Evolutionary conservation across 1,140 invertebrate species (phyloP).

Genomic region (Latrodectus geometricus): DNA sequence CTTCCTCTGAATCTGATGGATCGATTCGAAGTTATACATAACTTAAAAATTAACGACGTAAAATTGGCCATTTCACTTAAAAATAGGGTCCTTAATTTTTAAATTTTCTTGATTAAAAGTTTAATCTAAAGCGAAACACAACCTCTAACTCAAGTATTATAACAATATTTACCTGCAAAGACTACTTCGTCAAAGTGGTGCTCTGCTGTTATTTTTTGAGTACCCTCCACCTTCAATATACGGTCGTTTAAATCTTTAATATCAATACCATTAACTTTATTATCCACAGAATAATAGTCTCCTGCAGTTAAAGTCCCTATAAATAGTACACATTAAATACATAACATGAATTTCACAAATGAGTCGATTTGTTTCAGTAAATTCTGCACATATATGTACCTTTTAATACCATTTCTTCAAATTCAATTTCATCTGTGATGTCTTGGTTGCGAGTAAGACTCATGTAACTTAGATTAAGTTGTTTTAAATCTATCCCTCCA

Average conservation of each 20-base stretch:
- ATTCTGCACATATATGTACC: slow-evolving; percentile 16
- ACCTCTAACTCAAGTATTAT: background rate
- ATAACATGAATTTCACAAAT: no score
- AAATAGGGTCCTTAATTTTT: no score
- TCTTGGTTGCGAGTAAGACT: slow-evolving; percentile 55
- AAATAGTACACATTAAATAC: slow-evolving; percentile 23
- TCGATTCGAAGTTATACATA: no score
- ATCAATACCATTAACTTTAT: slow-evolving; percentile 44
- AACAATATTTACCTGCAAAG: slow-evolving; percentile 42
- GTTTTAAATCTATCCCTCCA: slow-evolving; percentile 31
- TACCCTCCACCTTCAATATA: slow-evolving; percentile 24
- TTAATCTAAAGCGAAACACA: no score
- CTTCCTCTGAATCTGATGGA: no score
- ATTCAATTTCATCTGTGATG: slow-evolving; percentile 26
- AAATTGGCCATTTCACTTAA: no score
- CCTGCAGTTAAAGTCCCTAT: slow-evolving; percentile 9
- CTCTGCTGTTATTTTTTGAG: slow-evolving; percentile 39
- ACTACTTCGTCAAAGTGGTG: slow-evolving; percentile 48
- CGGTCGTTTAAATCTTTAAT: slow-evolving; percentile 10
- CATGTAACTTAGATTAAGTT: slow-evolving; percentile 51
- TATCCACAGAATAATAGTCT: background rate
- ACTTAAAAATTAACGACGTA: no score
- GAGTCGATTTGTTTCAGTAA: no score
- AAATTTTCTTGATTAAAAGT: no score
- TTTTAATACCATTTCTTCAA: slow-evolving; percentile 13